These are phyloP conservation scores for pig (Sus scrofa) DNA, from an alignment of 2,113 vertebrate species.

Conservation along the genomic window T2T-Sscrofa CM000817.6:103077501-103078000, in stretches of 20 bases:
- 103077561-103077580: background rate
- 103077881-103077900: too few species aligned
- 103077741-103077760: background rate
- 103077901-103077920: too few species aligned
- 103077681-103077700: background rate
- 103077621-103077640: background rate
- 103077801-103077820: too few species aligned
- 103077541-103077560: background rate
- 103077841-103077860: too few species aligned
- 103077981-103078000: too few species aligned
- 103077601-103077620: background rate
- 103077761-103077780: background rate
- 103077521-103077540: background rate
- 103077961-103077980: too few species aligned
- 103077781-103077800: background rate
- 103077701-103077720: background rate
- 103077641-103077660: background rate
- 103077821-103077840: too few species aligned
- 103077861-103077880: too few species aligned
- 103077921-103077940: too few species aligned
- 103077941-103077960: too few species aligned
- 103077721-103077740: background rate
- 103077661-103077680: background rate
- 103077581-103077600: background rate
- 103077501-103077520: background rate